These are phyloP conservation scores for Lindbergichthys nudifrons DNA, from an alignment of 2,797 vertebrate genomes.

Conservation along the genomic window DNA sequence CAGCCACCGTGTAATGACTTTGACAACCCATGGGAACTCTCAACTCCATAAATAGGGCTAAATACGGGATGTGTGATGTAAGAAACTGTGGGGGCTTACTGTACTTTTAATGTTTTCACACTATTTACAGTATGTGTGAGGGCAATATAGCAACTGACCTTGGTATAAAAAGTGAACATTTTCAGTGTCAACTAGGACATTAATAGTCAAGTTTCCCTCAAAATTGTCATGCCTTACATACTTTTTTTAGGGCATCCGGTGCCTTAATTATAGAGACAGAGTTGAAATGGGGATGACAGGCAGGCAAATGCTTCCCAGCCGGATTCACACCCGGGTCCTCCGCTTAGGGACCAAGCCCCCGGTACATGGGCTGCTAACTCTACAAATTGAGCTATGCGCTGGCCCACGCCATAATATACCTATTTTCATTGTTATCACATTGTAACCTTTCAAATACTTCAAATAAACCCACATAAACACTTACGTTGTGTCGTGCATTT, in stretches of 20 bases:
- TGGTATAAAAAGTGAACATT: background rate
- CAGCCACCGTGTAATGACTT: background rate
- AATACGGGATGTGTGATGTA: background rate
- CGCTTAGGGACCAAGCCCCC: no score
- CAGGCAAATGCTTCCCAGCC: no score
- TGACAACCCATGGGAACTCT: slow-evolving; percentile 16
- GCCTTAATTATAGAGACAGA: no score
- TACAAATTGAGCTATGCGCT: no score
- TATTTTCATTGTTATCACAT: background rate
- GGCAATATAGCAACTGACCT: background rate
- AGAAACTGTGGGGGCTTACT: background rate
- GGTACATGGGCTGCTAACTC: no score
- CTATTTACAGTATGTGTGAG: background rate
- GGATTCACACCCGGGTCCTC: no score
- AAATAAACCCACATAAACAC: background rate
- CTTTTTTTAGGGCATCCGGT: no score
- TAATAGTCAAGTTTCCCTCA: background rate
- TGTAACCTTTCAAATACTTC: background rate
- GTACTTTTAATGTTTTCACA: background rate
- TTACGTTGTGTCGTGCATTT: background rate
- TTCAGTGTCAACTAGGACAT: background rate
- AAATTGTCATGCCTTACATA: background rate
- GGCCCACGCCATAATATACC: no score
- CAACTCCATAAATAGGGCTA: background rate
- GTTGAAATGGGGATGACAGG: no score